Percentiles rank a stretch among this genome's conserved stretches.
phyloP scores from a whole-genome alignment of 2,888 invertebrate species.

The Pammene aurita region DNA sequence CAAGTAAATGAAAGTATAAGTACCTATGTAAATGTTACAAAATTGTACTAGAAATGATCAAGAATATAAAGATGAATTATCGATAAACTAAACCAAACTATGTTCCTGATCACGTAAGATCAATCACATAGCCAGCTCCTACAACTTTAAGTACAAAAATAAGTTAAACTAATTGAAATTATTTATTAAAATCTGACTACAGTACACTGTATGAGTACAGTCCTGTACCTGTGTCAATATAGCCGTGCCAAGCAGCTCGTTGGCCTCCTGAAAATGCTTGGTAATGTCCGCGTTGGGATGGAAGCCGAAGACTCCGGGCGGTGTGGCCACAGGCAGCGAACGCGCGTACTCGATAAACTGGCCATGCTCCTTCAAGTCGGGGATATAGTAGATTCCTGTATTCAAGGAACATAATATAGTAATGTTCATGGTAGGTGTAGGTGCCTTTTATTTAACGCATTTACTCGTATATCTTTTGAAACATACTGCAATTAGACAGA shows the following conservation, averaged over 20 bases:
- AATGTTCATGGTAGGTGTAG: background rate
- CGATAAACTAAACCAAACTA: too few species aligned
- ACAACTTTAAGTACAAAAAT: too few species aligned
- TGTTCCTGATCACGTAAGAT: too few species aligned
- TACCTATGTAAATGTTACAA: background rate
- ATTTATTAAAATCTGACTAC: too few species aligned
- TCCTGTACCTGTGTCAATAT: conserved; percentile 89
- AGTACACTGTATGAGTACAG: background rate
- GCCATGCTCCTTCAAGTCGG: conserved; percentile 88
- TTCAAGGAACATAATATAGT: conserved; percentile 32
- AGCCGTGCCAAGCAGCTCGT: conserved; percentile 88
- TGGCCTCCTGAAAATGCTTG: conserved; percentile 94
- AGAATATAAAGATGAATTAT: too few species aligned
- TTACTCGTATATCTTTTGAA: too few species aligned
- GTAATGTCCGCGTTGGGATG: conserved; percentile 96
- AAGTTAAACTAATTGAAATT: too few species aligned
- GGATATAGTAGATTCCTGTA: conserved; percentile 87
- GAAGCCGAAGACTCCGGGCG: conserved; percentile 95
- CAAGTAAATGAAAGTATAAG: background rate
- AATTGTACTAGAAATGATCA: background rate
- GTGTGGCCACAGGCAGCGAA: conserved; percentile 88
- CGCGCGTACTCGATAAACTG: conserved; percentile 87
- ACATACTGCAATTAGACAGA: too few species aligned
- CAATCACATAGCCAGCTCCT: too few species aligned
- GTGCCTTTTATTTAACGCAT: too few species aligned